A percentile compares a stretch with the other conserved stretches of the same genome.
These are phyloP conservation scores for Monomorium pharaonis DNA, from an alignment of 1,140 invertebrate genomes.

Conservation along the genomic window DNA sequence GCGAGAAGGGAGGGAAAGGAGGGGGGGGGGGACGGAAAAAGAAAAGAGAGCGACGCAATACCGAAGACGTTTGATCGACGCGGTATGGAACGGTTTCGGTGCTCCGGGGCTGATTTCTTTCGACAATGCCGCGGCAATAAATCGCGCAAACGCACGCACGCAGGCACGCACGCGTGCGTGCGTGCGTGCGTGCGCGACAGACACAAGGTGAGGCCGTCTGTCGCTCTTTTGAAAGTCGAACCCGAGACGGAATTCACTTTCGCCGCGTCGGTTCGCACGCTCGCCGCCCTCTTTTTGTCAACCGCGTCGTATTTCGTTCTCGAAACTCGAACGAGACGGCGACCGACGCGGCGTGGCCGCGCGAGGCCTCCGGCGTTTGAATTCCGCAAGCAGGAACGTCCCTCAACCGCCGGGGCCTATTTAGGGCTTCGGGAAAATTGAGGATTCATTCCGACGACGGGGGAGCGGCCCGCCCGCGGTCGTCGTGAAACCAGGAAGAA, in stretches of 20 bases:
- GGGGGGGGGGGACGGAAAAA: background rate
- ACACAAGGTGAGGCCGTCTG: slow-evolving; percentile 30
- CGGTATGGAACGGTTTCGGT: slow-evolving; percentile 11
- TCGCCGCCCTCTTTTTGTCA: slow-evolving; percentile 73
- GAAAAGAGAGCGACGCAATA: slow-evolving; percentile 6
- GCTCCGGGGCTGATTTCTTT: slow-evolving; percentile 40
- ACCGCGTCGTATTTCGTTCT: slow-evolving; percentile 55
- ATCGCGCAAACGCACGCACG: slow-evolving; percentile 22
- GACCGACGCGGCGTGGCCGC: background rate
- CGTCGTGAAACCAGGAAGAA: background rate
- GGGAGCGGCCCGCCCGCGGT: background rate
- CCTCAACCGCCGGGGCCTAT: slow-evolving; percentile 13
- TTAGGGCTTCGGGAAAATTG: slow-evolving; percentile 25
- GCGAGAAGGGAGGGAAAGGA: background rate
- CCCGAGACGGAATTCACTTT: slow-evolving; percentile 74
- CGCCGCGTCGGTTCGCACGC: slow-evolving; percentile 71
- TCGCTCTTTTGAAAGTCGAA: slow-evolving; percentile 69
- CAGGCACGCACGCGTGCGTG: background rate
- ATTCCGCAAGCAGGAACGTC: slow-evolving; percentile 5
- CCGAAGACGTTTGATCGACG: slow-evolving; percentile 25
- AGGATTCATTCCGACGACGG: background rate
- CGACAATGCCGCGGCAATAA: slow-evolving; percentile 62
- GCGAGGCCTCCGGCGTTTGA: slow-evolving; percentile 13
- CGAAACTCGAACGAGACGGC: slow-evolving; percentile 38
- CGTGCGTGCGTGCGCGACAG: slow-evolving; percentile 24